Base-by-base conservation (phyloP, 2,888 invertebrate genomes). In the Muschampia plurimacula region DNA sequence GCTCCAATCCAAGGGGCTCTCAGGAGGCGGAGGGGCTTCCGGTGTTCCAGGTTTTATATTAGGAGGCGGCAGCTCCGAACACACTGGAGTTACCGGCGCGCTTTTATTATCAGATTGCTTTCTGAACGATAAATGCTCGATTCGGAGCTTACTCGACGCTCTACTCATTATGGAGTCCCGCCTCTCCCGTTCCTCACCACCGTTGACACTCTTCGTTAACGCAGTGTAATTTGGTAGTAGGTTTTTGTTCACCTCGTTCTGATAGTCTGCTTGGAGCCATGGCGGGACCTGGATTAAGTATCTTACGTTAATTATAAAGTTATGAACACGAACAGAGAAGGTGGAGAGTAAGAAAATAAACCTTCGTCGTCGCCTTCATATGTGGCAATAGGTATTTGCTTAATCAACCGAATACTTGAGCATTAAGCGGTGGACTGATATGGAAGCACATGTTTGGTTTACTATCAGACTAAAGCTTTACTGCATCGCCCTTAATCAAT, bases 241-340 rank as follows among this genome's bases (percentile, higher is more conserved):
- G 85, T 92, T 95, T 83, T 91, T 95, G 88, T 87, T 95, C 77
- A 92, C 95, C 76, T 93, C 94, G 73, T 86, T 89, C 73, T 93
- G 92, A 79, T 93, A 94, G 86, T 97, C 97, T 74, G 96, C 95
- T 85, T 96, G 95, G 39, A 97, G 95, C 97, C 97, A 97, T 67
- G 96, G 96, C 22, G 97, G 97, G 73, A 97, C 96, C 97, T 97
- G 85, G 7, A 74, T 73, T 12, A 13, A 10, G 7, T 15, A 63
- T 22, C 22, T 49, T 49, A 49, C 9, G 5, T 49, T 49, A 49
- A 10, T 10, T 10, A 49, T 49, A 13, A 49, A 10, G 10, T 12
- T 46, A 6, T 46, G 46, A 13, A 46, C 13, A 46, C 2, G 46
- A 3, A 46, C 10, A n/a, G n/a, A n/a, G n/a, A n/a, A n/a, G n/a